phyloP scores from a whole-genome alignment of 2,113 vertebrate species.

The Setophaga coronata region DNA sequence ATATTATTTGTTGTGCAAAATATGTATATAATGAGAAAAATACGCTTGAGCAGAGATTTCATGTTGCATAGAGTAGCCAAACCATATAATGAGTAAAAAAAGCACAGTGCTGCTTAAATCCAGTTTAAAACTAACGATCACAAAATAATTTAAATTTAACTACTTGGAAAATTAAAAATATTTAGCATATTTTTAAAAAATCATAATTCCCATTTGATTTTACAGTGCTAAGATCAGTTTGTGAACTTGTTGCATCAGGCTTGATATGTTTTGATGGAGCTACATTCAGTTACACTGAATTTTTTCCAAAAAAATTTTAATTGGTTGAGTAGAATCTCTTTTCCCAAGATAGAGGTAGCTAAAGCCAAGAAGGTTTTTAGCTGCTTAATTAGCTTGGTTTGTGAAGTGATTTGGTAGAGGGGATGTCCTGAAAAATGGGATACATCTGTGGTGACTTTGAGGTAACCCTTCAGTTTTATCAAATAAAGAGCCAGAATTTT shows the following conservation, averaged over 20 bases:
- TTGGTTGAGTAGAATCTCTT: slow-evolving; percentile 14
- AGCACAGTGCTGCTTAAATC: not conserved
- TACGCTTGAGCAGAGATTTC: not conserved
- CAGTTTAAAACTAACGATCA: not conserved
- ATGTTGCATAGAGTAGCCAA: not conserved
- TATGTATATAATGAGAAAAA: not conserved
- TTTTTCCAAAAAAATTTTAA: not conserved
- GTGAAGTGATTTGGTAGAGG: slow-evolving; percentile 58
- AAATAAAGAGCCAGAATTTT: slow-evolving; percentile 29
- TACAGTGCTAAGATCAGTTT: not conserved
- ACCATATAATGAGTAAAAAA: not conserved
- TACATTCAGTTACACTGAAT: not conserved
- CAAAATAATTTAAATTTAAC: not conserved
- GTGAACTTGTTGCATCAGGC: slow-evolving; percentile 11
- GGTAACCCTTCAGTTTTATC: slow-evolving; percentile 53
- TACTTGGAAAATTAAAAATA: not conserved
- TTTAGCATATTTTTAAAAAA: not conserved
- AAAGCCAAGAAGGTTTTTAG: slow-evolving; percentile 50
- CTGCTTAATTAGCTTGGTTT: slow-evolving; percentile 49
- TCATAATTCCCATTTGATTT: not conserved
- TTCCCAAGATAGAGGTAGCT: slow-evolving; percentile 13
- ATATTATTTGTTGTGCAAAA: slow-evolving; percentile 10
- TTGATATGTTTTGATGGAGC: not conserved
- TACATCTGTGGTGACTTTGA: slow-evolving; percentile 53
- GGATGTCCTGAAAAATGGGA: slow-evolving; percentile 53